Base-by-base conservation (phyloP, 1,140 invertebrate species). In the Cephus cinctus region DNA sequence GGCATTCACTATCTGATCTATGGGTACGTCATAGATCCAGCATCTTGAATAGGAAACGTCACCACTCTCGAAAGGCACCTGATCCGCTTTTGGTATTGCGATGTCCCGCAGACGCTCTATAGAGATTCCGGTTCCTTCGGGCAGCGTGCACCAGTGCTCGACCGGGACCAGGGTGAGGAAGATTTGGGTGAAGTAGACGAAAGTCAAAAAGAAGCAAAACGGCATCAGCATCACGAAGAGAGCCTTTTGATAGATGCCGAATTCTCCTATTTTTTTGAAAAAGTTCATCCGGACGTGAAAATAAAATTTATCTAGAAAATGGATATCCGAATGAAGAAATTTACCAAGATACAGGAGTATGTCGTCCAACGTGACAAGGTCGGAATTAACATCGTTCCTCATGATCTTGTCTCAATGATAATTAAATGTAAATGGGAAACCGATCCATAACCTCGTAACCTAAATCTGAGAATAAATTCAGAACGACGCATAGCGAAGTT, bases 91-190 rank as follows among this genome's bases (percentile, higher is more conserved):
- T 0, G 59, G 59, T 35, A 61, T 54, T 25, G 49, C 36, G 9
- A 52, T 39, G 6, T 44, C 27, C n/a, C 47, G 39, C 6, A 61
- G 15, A 19, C 14, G 15, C 0, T 59, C 50, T 0, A 35, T 5
- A 1, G 56, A 27, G 11, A 54, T 31, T 0, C 35, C 25, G 2
- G 41, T n/a, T 1, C 19, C 41, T 19, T 15, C 3, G 0, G 52
- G 58, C 5, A 61, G 12, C 9, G 30, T 53, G 43, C 58, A 61
- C 58, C 58, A 61, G 20, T 56, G 48, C 6, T 61, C 58, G 0
- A 18, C 35, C 4, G 58, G 58, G n/a, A 52, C 12, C 0, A 55
- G n/a, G 8, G 47, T 52, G 14, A 58, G 40, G 18, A 61, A 61
- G 6, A 34, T 5, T 56, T 58, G 56, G 4, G 47, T 31, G 43